Evolutionary conservation across 2,797 vertebrate species (phyloP).

Genomic region (Columba guinea): DNA sequence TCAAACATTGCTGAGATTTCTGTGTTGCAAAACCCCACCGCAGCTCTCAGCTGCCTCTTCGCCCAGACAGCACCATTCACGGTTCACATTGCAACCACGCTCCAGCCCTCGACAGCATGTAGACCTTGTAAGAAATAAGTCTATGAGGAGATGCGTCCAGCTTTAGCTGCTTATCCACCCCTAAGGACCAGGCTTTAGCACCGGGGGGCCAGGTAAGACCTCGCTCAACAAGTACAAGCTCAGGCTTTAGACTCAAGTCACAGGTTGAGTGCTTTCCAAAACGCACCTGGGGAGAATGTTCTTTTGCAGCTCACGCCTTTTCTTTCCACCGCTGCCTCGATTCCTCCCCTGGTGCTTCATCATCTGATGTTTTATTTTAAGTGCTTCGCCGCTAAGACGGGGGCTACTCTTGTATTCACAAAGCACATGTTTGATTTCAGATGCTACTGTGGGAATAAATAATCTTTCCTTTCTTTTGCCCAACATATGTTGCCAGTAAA

Average conservation of each 20-base stretch:
- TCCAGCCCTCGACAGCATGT: rapidly evolving
- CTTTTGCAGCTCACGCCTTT: background rate
- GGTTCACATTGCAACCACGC: background rate
- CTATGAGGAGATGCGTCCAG: background rate
- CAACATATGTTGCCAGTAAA: rapidly evolving
- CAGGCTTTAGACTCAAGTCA: background rate
- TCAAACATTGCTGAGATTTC: background rate
- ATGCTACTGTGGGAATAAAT: background rate
- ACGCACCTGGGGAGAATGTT: rapidly evolving
- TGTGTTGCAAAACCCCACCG: too few relatives aligned
- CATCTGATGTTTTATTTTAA: background rate
- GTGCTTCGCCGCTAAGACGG: background rate
- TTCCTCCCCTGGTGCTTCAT: rapidly evolving
- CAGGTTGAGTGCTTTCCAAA: background rate
- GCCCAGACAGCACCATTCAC: background rate
- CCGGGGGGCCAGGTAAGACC: background rate
- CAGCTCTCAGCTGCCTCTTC: too few relatives aligned
- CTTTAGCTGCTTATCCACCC: background rate
- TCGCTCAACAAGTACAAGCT: background rate
- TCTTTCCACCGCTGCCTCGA: background rate
- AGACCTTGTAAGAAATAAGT: background rate
- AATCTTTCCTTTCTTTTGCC: background rate
- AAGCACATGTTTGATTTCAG: background rate
- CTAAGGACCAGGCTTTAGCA: background rate
- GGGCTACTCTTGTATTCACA: background rate